These are phyloP conservation scores for Jaculus jaculus DNA, from an alignment of 2,113 vertebrate genomes.

Conservation along the genomic window DNA sequence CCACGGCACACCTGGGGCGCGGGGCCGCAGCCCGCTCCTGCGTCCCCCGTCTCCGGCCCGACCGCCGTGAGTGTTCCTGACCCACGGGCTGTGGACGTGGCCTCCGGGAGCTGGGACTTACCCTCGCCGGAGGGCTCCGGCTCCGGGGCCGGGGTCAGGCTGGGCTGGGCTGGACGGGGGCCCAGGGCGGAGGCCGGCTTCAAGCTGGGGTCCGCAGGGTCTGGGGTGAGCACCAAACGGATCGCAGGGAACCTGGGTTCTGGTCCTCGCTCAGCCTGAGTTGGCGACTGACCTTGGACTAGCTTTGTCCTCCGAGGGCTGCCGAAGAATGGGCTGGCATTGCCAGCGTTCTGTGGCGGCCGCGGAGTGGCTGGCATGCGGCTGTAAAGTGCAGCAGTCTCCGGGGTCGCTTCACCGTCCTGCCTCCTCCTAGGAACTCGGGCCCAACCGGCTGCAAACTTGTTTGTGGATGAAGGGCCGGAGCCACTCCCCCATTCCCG, in stretches of 20 bases:
- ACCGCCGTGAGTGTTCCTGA: background rate
- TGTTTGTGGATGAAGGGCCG: background rate
- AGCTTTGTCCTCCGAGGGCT: background rate
- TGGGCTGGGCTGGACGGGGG: background rate
- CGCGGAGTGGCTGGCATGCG: background rate
- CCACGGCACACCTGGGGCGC: background rate
- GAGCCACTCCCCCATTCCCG: background rate
- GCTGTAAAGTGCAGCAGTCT: background rate
- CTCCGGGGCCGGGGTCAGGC: background rate
- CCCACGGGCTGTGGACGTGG: background rate
- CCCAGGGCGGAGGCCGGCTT: background rate
- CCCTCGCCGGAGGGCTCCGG: background rate
- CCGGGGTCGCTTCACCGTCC: background rate
- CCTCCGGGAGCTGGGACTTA: constrained; percentile 8
- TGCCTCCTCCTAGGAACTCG: background rate
- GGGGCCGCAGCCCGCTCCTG: background rate
- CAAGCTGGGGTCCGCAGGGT: background rate
- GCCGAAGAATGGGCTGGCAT: background rate
- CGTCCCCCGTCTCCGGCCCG: background rate
- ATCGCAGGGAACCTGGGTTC: background rate
- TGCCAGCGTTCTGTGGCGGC: background rate
- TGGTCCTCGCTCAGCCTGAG: background rate
- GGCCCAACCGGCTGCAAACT: background rate
- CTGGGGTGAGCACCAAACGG: background rate
- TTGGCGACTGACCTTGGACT: constrained; percentile 30